Evolutionary conservation across 2,113 vertebrate genomes (phyloP).

Genomic region (Amphiprion ocellaris): DNA sequence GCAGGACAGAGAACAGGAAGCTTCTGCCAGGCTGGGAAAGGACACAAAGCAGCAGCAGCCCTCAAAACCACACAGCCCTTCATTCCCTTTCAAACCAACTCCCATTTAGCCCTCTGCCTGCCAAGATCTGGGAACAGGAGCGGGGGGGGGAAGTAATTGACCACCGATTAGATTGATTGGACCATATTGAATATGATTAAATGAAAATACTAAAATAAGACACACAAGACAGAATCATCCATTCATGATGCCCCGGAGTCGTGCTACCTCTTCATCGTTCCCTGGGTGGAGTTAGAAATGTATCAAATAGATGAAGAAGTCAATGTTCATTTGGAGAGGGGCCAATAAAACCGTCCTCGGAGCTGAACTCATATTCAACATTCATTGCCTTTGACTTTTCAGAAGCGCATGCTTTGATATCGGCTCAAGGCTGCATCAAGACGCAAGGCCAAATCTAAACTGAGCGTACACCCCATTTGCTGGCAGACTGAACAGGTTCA

Average conservation of each 20-base stretch:
- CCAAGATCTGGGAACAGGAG: constrained; percentile 48
- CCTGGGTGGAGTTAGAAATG: constrained; percentile 38
- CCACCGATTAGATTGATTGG: constrained; percentile 67
- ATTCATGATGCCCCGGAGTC: constrained; percentile 40
- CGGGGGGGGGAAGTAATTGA: constrained; percentile 49
- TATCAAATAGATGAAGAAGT: constrained; percentile 61
- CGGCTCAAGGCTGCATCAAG: constrained; percentile 58
- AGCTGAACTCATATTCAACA: constrained; percentile 47
- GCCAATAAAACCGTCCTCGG: constrained; percentile 48
- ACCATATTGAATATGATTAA: constrained; percentile 58
- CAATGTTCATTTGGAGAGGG: constrained; percentile 55
- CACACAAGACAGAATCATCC: constrained; percentile 38
- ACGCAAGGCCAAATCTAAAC: constrained; percentile 49
- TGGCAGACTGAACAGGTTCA: constrained; percentile 49
- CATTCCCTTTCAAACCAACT: constrained; percentile 53
- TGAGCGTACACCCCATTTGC: constrained; percentile 33
- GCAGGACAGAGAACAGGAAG: constrained; percentile 40
- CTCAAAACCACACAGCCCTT: constrained; percentile 56
- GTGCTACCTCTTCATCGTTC: constrained; percentile 38
- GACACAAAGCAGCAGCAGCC: constrained; percentile 58
- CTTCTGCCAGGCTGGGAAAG: constrained; percentile 63
- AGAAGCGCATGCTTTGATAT: constrained; percentile 41
- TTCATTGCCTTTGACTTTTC: constrained; percentile 62
- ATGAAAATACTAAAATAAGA: constrained; percentile 61
- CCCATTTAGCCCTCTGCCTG: constrained; percentile 52